Base-by-base conservation (phyloP, 64 coral and sea anemone genomes). In the Acropora yongei region DNA sequence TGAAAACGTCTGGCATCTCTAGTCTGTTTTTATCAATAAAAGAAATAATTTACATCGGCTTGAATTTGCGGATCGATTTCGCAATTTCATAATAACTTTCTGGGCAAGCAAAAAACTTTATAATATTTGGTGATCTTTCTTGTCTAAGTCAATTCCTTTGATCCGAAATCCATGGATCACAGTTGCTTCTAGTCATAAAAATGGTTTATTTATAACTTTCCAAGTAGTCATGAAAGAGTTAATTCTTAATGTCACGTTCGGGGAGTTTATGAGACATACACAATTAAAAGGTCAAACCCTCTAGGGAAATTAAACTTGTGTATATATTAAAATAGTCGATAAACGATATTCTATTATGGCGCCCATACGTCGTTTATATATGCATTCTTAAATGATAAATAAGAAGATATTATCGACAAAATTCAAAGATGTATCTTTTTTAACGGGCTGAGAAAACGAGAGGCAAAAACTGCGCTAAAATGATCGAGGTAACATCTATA, bases 1-100 rank as follows among this genome's bases (percentile, higher is more conserved):
- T 69, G 4, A 82, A 82, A 82, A 82, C 79, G 39, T 63, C 57
- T 13, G 48, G 4, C 45, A 84, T 84, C 61, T 41, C 66, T 85
- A 85, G 60, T 85, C 45, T 8, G 7, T 48, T 71, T 42, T 47
- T 71, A 18, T 78, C 10, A 47, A 71, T 39, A 20, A 30, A 41
- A 40, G 44, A 51, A 40, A 82, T 43, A 61, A 41, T 5, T 55
- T 55, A 55, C 0, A 30, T 30, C 30, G 30, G 30, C 30, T 67
- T 83, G 5, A 84, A 30, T 48, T 71, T 43, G 8, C 44, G 17
- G 65, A 44, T 46, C 41, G 41, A 42, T 47, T 44, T 68, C 58
- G 58, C 58, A 63, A 63, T 13, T 63, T 63, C 11, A 13, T 8
- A 2, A 8, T 61, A 13, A 2, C 11, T 6, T 13, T 61, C 2